These are phyloP conservation scores for Rutilus rutilus DNA, from an alignment of 2,113 vertebrate genomes.

Conservation along the genomic window DNA sequence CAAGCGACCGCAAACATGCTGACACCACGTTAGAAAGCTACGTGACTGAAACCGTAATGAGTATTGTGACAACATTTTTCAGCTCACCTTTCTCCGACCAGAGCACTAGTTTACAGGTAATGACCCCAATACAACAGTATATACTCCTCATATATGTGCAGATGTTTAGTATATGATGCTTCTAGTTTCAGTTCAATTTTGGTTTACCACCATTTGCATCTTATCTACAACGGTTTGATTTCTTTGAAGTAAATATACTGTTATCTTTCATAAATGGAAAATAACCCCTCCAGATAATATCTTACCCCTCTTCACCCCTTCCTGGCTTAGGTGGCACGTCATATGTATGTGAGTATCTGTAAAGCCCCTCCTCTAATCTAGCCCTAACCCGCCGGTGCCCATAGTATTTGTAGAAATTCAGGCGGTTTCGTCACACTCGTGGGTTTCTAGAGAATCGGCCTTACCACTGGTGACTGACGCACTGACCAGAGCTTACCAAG, in stretches of 20 bases:
- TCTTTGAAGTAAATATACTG: not conserved
- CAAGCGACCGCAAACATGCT: constrained; percentile 92
- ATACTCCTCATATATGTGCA: not conserved
- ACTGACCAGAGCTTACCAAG: constrained; percentile 51
- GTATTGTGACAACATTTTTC: constrained; percentile 98
- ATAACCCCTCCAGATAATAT: constrained; percentile 5
- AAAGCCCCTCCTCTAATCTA: not conserved
- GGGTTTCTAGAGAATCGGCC: constrained; percentile 48
- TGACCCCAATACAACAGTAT: not conserved
- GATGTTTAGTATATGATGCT: not conserved
- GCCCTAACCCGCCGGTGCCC: not conserved
- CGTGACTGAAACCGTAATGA: constrained; percentile 97
- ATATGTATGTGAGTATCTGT: constrained; percentile 75
- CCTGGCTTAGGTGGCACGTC: constrained; percentile 64
- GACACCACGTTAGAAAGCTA: constrained; percentile 92
- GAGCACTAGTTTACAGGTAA: constrained; percentile 97
- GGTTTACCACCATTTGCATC: not conserved
- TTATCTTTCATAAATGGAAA: not conserved
- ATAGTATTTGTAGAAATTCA: not conserved
- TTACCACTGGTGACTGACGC: constrained; percentile 15
- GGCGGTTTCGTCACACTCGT: not conserved
- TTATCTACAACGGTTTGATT: not conserved
- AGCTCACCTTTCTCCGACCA: constrained; percentile 99
- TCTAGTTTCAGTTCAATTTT: constrained; percentile 11
- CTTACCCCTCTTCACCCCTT: constrained; percentile 46